phyloP scores from a whole-genome alignment of 2,888 invertebrate species.

The Trisateles emortualis region DNA sequence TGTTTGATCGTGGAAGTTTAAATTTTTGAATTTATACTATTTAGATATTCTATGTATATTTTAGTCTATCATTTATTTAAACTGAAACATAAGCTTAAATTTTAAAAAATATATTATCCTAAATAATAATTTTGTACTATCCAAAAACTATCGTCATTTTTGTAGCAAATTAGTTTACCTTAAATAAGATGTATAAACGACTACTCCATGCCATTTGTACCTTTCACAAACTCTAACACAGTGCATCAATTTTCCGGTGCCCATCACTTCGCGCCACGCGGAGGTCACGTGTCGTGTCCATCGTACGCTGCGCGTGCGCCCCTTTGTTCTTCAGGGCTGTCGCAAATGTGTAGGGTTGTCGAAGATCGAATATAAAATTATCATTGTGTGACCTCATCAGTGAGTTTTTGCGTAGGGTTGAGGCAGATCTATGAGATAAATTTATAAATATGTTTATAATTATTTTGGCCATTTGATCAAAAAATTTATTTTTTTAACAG shows the following conservation, averaged over 20 bases:
- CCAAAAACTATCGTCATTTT: no score
- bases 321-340: slow-evolving; percentile 42
- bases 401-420: slow-evolving; percentile 11
- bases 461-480: slow-evolving; percentile 4
- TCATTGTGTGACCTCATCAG: slow-evolving; percentile 42
- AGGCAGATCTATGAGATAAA: slow-evolving; percentile 2
- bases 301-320: slow-evolving; percentile 46
- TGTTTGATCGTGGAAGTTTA: no score
- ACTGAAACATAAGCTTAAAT: no score
- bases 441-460: slow-evolving; percentile 2
- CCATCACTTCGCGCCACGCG: slow-evolving; percentile 73
- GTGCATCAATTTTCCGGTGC: slow-evolving; percentile 77
- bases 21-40: no score
- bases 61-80: no score
- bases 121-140: no score
- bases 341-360: slow-evolving; percentile 39
- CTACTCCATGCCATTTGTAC: slow-evolving; percentile 51
- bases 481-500: not conserved
- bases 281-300: slow-evolving; percentile 68
- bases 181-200: not conserved
- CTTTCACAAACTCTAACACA: slow-evolving; percentile 42
- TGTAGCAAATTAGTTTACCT: no score
- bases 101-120: slow-evolving; percentile 4
- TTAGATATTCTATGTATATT: no score
- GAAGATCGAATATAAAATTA: slow-evolving; percentile 49